Base-by-base conservation (phyloP, 2,113 vertebrate species). In the Engraulis encrasicolus region DNA sequence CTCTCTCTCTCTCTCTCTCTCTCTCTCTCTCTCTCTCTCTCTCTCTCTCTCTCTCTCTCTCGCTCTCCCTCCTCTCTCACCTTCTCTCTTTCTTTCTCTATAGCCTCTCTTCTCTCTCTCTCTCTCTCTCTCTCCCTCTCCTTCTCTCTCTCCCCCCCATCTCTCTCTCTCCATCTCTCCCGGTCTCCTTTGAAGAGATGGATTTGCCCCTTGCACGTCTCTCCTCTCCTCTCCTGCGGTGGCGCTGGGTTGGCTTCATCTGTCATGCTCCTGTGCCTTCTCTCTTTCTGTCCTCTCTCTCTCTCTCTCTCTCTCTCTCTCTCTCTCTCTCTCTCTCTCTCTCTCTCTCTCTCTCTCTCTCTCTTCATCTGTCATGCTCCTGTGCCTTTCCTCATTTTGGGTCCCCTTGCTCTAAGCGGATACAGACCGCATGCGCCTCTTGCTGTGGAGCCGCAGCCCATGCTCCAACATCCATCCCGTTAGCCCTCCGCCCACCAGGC, bases 301-400 rank as follows among this genome's bases (percentile, higher is more conserved):
- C 40, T 45, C n/a, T n/a, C n/a, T n/a, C n/a, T n/a, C n/a, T n/a
- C n/a, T n/a, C n/a, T n/a, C n/a, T n/a, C n/a, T n/a, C n/a, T n/a
- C n/a, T n/a, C n/a, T n/a, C n/a, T n/a, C n/a, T n/a, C n/a, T n/a
- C n/a, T n/a, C n/a, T n/a, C n/a, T n/a, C n/a, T n/a, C n/a, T n/a
- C n/a, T n/a, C n/a, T n/a, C n/a, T n/a, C n/a, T n/a, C n/a, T n/a
- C n/a, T n/a, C n/a, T n/a, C n/a, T n/a, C n/a, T n/a, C n/a, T n/a
- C n/a, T n/a, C 27, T 81, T 81, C 50, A 52, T 54, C 38, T 81
- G 80, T 49, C 80, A 81, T 81, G 80, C 49, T 82, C 37, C n/a
- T 27, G 3, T 66, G 58, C 54, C 11, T 48, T 82, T 82, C 34
- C 58, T 49, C 81, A 48, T 49, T 48, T 81, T 74, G 66, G 54